These are phyloP conservation scores for Bujurquina vittata DNA, from an alignment of 2,113 vertebrate genomes.

Conservation along the genomic window DNA sequence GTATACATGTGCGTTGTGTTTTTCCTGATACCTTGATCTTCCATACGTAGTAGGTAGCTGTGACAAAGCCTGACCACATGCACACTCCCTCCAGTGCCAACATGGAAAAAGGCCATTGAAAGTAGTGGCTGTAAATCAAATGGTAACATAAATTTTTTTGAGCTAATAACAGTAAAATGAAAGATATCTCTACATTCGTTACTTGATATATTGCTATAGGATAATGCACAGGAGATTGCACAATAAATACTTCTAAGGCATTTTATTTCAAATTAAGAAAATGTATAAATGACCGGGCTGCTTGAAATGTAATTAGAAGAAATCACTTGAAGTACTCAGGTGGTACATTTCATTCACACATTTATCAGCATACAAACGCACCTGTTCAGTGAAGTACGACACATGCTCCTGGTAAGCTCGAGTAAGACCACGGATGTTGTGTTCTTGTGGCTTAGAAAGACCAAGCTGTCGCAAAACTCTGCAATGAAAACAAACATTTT, in stretches of 20 bases:
- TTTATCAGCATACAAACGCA: conserved; percentile 1
- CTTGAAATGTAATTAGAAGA: neutral
- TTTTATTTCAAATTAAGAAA: neutral
- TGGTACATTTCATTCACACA: neutral
- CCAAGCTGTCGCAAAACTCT: conserved; percentile 68
- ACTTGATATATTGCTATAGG: neutral
- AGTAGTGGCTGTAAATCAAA: conserved; percentile 65
- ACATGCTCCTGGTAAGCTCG: conserved; percentile 81
- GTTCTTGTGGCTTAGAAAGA: conserved; percentile 27
- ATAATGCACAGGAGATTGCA: neutral
- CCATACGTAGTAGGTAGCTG: conserved; percentile 82
- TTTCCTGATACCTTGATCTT: conserved; percentile 67
- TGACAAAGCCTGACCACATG: conserved; percentile 80
- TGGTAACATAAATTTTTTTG: neutral
- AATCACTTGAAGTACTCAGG: neutral
- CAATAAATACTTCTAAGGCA: neutral
- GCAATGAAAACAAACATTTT: neutral
- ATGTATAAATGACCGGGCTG: neutral
- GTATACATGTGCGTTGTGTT: neutral
- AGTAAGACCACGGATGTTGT: conserved; percentile 60
- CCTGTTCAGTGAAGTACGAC: conserved; percentile 76
- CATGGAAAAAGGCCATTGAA: conserved; percentile 77
- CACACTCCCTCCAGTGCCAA: conserved; percentile 78
- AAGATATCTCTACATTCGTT: neutral
- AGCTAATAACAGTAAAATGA: neutral